phyloP scores from a whole-genome alignment of 2,113 vertebrate genomes.

The Irena cyanogastra region DNA sequence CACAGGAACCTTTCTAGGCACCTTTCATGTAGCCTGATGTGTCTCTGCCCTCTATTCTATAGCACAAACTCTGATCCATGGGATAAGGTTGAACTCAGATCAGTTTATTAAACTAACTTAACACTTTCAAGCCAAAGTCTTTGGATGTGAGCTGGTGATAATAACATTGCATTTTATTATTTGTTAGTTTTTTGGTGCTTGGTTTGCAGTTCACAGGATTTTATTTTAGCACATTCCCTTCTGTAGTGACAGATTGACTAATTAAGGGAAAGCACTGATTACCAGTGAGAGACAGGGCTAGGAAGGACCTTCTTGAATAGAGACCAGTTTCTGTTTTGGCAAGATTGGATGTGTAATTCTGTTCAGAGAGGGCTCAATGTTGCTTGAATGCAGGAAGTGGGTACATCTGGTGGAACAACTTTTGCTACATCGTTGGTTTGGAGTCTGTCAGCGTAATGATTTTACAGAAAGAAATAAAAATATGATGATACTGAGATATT shows the following conservation, averaged over 20 bases:
- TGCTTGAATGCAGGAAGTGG: background rate
- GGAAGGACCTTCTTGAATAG: background rate
- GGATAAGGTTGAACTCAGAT: background rate
- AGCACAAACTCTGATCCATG: background rate
- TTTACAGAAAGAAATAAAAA: background rate
- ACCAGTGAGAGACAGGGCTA: background rate
- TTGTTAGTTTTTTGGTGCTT: background rate
- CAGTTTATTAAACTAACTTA: background rate
- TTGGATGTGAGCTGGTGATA: background rate
- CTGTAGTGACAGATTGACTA: background rate
- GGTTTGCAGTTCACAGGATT: background rate
- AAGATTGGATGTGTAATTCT: background rate
- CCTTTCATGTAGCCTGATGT: background rate
- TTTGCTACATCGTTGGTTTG: background rate
- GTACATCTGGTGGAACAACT: background rate
- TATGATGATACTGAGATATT: fast-evolving
- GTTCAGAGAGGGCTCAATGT: background rate
- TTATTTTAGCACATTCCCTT: background rate
- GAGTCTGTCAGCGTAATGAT: background rate
- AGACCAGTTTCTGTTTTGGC: background rate
- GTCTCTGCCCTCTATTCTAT: background rate
- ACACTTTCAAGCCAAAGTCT: background rate
- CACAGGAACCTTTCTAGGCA: background rate
- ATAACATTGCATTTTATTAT: background rate
- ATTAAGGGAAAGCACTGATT: background rate